Base-by-base conservation (phyloP, 2,797 vertebrate genomes). In the Buceros bicornis region DNA sequence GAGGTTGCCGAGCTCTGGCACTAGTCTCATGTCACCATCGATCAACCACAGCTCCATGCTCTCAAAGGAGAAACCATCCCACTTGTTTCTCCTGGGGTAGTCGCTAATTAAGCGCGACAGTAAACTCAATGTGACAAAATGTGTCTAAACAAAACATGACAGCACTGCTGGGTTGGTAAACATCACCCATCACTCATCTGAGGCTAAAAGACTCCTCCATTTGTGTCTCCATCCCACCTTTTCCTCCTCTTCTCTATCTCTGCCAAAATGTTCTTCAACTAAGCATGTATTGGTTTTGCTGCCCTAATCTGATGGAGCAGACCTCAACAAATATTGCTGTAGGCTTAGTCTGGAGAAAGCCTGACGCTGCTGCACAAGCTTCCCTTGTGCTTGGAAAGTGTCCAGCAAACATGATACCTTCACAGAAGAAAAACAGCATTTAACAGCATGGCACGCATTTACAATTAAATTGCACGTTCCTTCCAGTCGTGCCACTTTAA, bases 241-340 rank as follows among this genome's bases (percentile, higher is more conserved):
- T 11, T 8, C 22, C 57, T 67, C 56, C 47, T 64, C 76, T 48
- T 13, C 48, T 18, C 19, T 5, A 11, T 4, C 40, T 62, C 88
- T 70, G 85, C 56, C 82, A 77, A 73, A 65, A 47, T 0, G 0
- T 25, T 31, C 25, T 69, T 26, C 8, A 85, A n/a, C 8, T 5
- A 29, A 58, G 57, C 0, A 6, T 11, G 10, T 3, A 2, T 22
- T 72, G 17, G 0, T 74, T 72, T 57, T 45, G 50, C 54, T 64
- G 29, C 35, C 50, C 64, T 16, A 6, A 60, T 8, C 35, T 31
- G 45, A 35, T 6, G n/a, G 0, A 45, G 61, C 42, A 87, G 73
- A 48, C n/a, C 73, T 11, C 13, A 62, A 18, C 31, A 10, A 79
- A 82, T 16, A 24, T 7, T 21, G 47, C n/a, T 66, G 26, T 31